phyloP scores from a whole-genome alignment of 2,113 vertebrate genomes.

The Corythoichthys intestinalis region DNA sequence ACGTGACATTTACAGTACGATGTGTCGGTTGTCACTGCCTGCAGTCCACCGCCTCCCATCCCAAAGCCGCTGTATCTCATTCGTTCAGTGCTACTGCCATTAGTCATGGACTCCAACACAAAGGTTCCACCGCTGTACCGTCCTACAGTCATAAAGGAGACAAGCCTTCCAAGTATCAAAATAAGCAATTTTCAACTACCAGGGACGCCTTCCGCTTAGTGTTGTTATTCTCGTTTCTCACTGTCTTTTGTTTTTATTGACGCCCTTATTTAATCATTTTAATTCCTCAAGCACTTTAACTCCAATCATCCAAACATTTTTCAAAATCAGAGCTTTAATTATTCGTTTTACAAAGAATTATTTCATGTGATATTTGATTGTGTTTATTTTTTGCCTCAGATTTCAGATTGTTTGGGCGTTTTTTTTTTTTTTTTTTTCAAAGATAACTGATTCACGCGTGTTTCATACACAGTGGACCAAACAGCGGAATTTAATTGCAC shows the following conservation, averaged over 20 bases:
- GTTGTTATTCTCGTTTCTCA: slow-evolving; percentile 64
- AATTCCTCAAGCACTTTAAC: slow-evolving; percentile 73
- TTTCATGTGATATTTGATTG: slow-evolving; percentile 43
- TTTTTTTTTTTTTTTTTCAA: slow-evolving; percentile 37
- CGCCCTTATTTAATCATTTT: slow-evolving; percentile 32
- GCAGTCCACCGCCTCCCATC: slow-evolving; percentile 60
- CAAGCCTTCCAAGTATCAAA: slow-evolving; percentile 76
- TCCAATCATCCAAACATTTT: slow-evolving; percentile 46
- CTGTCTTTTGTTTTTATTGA: slow-evolving; percentile 17
- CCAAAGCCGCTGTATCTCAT: slow-evolving; percentile 58
- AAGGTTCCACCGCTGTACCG: slow-evolving; percentile 67
- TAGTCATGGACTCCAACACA: slow-evolving; percentile 67
- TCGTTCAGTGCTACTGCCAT: slow-evolving; percentile 70
- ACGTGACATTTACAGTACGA: slow-evolving; percentile 59
- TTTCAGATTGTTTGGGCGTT: slow-evolving; percentile 41
- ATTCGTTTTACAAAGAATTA: slow-evolving; percentile 47
- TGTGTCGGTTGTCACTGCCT: slow-evolving; percentile 60
- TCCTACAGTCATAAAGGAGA: slow-evolving; percentile 77
- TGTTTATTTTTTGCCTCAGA: slow-evolving; percentile 22
- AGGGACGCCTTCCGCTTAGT: slow-evolving; percentile 74
- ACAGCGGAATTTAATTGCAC: slow-evolving; percentile 74
- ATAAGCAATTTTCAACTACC: slow-evolving; percentile 78
- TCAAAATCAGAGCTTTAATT: slow-evolving; percentile 67
- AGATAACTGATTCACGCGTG: slow-evolving; percentile 61
- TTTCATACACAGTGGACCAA: slow-evolving; percentile 70